Conservation (phyloP, 2,797 vertebrate genomes). For the Ptychadena robeensis region DNA sequence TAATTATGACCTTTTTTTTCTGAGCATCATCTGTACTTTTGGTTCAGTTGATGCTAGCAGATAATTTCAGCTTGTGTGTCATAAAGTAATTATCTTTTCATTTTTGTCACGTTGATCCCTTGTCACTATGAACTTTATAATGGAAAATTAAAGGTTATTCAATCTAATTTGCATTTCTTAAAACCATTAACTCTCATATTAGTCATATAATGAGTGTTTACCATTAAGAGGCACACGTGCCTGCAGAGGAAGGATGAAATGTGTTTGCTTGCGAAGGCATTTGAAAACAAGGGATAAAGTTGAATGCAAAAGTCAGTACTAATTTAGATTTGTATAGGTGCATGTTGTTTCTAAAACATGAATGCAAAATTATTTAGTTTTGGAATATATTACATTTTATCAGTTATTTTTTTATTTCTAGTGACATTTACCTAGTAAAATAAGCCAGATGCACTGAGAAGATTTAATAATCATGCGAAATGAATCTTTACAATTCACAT, state of each 20-base stretch:
- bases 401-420: constrained; percentile 16
- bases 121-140: constrained; percentile 61
- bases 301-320: not conserved
- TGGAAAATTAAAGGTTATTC: constrained; percentile 61
- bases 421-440: constrained; percentile 41
- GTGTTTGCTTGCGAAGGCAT: not conserved
- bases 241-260: not conserved
- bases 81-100: constrained; percentile 60
- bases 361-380: not conserved
- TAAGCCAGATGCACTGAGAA: constrained; percentile 50
- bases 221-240: not conserved
- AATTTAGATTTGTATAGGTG: not conserved
- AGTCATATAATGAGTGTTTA: constrained; percentile 51
- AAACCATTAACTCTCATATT: constrained; percentile 57
- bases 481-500: not conserved
- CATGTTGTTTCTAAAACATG: not conserved
- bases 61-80: constrained; percentile 48
- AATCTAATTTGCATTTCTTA: constrained; percentile 59
- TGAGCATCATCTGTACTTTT: constrained; percentile 38
- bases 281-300: not conserved
- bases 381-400: constrained; percentile 14
- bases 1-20: constrained; percentile 51
- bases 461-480: constrained; percentile 20
- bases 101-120: constrained; percentile 56
- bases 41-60: constrained; percentile 44